Evolutionary conservation across 2,888 invertebrate species (phyloP).

Genomic region (Galerucella pusilla): DNA sequence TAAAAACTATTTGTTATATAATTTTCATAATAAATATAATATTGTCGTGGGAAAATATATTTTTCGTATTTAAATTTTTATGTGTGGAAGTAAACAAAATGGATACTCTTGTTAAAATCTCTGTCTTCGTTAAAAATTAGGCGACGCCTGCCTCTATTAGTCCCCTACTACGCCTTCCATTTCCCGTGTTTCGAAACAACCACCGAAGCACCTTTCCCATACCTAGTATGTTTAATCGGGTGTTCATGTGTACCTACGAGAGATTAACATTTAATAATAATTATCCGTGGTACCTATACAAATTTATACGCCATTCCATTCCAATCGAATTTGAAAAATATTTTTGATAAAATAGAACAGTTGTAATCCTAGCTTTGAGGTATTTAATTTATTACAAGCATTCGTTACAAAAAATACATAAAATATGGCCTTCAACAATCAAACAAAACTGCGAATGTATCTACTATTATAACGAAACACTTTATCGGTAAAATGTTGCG

Average conservation of each 20-base stretch:
- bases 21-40: too few species aligned
- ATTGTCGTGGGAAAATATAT: too few species aligned
- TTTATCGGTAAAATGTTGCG: slow-evolving; percentile 3
- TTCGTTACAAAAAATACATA: not conserved
- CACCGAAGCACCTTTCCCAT: not conserved
- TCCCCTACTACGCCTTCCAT: not conserved
- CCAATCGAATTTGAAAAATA: not conserved
- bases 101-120: not conserved
- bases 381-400: not conserved
- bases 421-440: not conserved
- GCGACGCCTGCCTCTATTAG: not conserved
- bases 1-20: too few species aligned
- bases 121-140: slow-evolving; percentile 1
- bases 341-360: not conserved
- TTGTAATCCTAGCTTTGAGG: not conserved
- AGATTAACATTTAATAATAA: not conserved
- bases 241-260: not conserved
- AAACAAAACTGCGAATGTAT: not conserved
- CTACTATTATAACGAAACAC: not conserved
- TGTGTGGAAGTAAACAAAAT: not conserved
- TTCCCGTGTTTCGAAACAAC: not conserved
- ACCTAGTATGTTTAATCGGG: not conserved
- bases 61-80: not conserved
- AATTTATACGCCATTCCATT: not conserved
- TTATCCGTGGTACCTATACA: not conserved